Percentiles rank a stretch among this genome's conserved stretches.
Conservation (phyloP, 2,797 vertebrate genomes). For the Aulostomus chinensis region DNA sequence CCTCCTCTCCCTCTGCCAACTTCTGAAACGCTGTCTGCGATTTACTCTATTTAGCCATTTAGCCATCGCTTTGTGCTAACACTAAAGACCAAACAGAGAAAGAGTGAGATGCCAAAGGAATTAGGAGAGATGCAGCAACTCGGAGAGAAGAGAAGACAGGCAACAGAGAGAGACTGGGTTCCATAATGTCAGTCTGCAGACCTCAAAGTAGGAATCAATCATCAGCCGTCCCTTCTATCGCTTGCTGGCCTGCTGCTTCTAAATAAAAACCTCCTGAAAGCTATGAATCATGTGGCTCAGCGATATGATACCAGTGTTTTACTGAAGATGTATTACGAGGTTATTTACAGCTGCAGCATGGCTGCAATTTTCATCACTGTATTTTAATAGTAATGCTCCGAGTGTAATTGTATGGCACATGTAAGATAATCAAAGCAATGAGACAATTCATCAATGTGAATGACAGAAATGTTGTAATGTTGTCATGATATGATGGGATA, state of each 20-base stretch:
- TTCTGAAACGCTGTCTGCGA: constrained; percentile 70
- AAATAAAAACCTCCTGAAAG: constrained; percentile 48
- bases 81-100: constrained; percentile 55
- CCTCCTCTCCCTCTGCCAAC: constrained; percentile 54
- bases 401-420: too few relatives aligned
- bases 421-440: too few relatives aligned
- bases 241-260: constrained; percentile 28
- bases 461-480: too few relatives aligned
- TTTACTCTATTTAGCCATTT: constrained; percentile 73
- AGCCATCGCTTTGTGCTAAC: constrained; percentile 62
- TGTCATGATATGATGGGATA: too few relatives aligned
- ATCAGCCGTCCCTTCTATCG: constrained; percentile 19
- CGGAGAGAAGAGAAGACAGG: constrained; percentile 37
- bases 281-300: constrained; percentile 24
- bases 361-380: too few relatives aligned
- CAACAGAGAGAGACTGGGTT: constrained; percentile 30
- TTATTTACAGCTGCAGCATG: constrained; percentile 5
- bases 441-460: too few relatives aligned
- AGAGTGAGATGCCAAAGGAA: constrained; percentile 35
- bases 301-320: constrained; percentile 10
- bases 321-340: constrained; percentile 3
- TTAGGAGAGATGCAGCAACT: constrained; percentile 31
- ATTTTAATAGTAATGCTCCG: too few relatives aligned
- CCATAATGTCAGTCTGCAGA: constrained; percentile 57
- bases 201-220: constrained; percentile 64